phyloP scores from a whole-genome alignment of 35 echinoderm and acorn worm species.

The Ophiothrix spiculata region DNA sequence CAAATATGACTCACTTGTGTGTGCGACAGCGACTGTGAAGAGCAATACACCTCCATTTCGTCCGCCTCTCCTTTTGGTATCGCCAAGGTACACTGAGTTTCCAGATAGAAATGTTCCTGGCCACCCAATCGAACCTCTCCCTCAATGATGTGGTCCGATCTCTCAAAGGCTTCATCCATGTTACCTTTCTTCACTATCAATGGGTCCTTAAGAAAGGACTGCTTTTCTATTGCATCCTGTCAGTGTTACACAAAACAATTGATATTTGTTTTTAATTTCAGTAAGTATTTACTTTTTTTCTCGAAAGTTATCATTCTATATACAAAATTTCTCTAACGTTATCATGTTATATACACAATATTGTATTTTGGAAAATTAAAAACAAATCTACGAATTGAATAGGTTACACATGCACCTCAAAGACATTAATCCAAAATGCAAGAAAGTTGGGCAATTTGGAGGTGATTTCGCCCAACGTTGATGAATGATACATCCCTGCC shows the following conservation, averaged over 20 bases:
- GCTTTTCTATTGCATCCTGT: slow-evolving; percentile 69
- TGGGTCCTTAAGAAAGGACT: slow-evolving; percentile 27
- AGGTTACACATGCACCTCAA: no score
- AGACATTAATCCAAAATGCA: no score
- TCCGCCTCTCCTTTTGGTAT: slow-evolving; percentile 54
- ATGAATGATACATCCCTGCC: no score
- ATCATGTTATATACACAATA: no score
- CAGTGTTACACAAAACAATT: background rate
- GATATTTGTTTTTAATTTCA: background rate
- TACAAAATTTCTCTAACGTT: no score
- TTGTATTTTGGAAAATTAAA: no score
- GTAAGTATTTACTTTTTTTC: background rate
- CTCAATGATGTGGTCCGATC: slow-evolving; percentile 60
- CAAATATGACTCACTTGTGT: slow-evolving; percentile 26
- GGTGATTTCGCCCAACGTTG: no score
- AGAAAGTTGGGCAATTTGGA: no score
- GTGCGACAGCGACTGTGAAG: slow-evolving; percentile 45
- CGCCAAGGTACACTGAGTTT: slow-evolving; percentile 43
- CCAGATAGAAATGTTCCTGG: slow-evolving; percentile 78
- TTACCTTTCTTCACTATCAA: slow-evolving; percentile 33
- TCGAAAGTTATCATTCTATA: background rate
- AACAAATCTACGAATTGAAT: no score
- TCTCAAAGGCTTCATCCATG: slow-evolving; percentile 37
- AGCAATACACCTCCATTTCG: slow-evolving; percentile 44
- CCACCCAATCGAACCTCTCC: slow-evolving; percentile 62